Base-by-base conservation (phyloP, 2,888 invertebrate species). In the Hyposoter didymator region DNA sequence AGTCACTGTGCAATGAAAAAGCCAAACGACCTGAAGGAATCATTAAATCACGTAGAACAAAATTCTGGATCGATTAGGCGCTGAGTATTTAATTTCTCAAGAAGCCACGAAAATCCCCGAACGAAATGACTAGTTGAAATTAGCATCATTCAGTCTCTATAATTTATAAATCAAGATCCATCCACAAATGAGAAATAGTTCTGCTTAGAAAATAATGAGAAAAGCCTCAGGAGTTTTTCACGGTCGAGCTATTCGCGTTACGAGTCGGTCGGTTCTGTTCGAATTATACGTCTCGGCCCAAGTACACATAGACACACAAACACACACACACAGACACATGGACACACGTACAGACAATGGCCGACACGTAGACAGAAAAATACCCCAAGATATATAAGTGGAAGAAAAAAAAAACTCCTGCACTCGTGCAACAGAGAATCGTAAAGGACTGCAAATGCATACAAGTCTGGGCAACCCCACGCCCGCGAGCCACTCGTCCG, bases 161-260 rank as follows among this genome's bases (percentile, higher is more conserved):
- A 59, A 59, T 28, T 14, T 1, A 28, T 59, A 14, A 6, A 59
- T 59, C 3, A 28, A 59, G 1, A 59, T 28, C 10, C 22, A 59
- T 28, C 4, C 14, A 6, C 14, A 59, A 22, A 28, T n/a, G 39
- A 12, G 39, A 66, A 76, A 52, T 19, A 35, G 49, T 76, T 35
- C 17, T n/a, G 39, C 52, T 39, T 39, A 67, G 49, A 52, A 66
- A 78, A 82, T 78, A 81, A 76, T 76, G 80, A 81, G 78, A 73
- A 81, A 80, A 73, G 76, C 76, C 81, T 81, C 84, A 32, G 62
- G 75, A 81, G 76, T 81, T 19, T 67, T 84, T 84, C 76, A 84
- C 84, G 84, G 84, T 84, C 78, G 73, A 69, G 81, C 67, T 73
- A 62, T 80, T 81, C 66, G 72, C 72, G 81, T 52, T 84, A 73